Evolutionary conservation across 2,888 invertebrate species (phyloP), one percentile per base, ranked within the genome.

Genomic region (Notocelia uddmanniana): DNA sequence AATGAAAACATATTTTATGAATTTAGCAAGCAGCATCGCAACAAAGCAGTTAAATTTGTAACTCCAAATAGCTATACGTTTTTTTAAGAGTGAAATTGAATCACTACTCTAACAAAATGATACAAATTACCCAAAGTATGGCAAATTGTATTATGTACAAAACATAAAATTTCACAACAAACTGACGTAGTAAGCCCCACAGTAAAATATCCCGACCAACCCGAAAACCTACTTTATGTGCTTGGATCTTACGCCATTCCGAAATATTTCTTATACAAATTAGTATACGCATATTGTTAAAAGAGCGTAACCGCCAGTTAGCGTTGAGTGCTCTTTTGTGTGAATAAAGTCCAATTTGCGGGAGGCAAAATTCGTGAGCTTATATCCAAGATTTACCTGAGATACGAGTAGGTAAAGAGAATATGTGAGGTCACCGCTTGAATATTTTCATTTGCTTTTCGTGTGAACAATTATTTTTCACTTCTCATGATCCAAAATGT

Each of bases 101-200:
- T 41, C 15, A 41, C 37, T 41, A 41, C 41, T 15, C 15, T 41
- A 41, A 41, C 15, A 41, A 41, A 13, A 15, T 41, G 15, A 41
- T 15, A 41, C 15, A 15, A 13, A 41, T 15, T 5, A 13, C 41
- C 26, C 2, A 15, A 21, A 37, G 37, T 58, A 58, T 37, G 13
- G 19, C 58, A 37, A 15, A 19, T 58, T 34, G 57, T 59, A 59
- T 59, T 21, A 59, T n/a, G n/a, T n/a, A n/a, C n/a, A 60, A 11
- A 23, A 9, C 37, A 41, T 59, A 59, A 41, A 41, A 19, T 41
- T 15, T 13, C 18, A 41, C 11, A 19, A 11, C 41, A 41, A 19
- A 50, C 59, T 10, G 10, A 60, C 31, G 41, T 23, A 9, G 19
- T 15, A n/a, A 21, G 26, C 26, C 41, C 37, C 19, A 5, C 41